Evolutionary conservation across 2,888 invertebrate genomes (phyloP).

Genomic region (Gortyna flavago): DNA sequence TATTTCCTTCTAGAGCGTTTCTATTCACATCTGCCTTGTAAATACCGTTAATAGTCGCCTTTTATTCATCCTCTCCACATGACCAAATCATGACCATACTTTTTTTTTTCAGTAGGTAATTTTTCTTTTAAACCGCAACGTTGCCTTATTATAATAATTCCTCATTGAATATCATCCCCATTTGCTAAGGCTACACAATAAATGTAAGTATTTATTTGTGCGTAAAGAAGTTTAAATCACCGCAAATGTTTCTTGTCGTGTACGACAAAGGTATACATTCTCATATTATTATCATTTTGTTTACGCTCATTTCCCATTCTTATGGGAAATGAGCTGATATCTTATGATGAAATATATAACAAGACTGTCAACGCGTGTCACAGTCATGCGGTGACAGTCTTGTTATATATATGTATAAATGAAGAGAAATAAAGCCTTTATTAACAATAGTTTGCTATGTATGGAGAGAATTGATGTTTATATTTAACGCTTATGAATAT

Average conservation of each 20-base stretch:
- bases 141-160: background rate
- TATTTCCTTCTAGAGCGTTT: background rate
- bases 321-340: too few species aligned
- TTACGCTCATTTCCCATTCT: conserved; percentile 22
- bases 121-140: background rate
- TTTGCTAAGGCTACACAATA: background rate
- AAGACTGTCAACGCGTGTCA: too few species aligned
- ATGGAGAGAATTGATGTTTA: background rate
- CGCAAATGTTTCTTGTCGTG: background rate
- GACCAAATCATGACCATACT: background rate
- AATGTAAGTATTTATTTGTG: background rate
- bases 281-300: background rate
- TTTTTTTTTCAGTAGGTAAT: background rate
- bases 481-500: background rate
- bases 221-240: background rate
- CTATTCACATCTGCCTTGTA: background rate
- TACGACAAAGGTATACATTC: conserved; percentile 1
- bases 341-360: too few species aligned
- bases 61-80: background rate
- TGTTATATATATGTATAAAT: background rate
- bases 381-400: background rate
- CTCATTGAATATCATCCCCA: background rate
- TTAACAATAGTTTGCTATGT: background rate
- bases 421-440: conserved; percentile 12
- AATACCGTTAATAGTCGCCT: background rate